Base-by-base conservation (phyloP, 2,888 invertebrate species). In the Patella depressa region DNA sequence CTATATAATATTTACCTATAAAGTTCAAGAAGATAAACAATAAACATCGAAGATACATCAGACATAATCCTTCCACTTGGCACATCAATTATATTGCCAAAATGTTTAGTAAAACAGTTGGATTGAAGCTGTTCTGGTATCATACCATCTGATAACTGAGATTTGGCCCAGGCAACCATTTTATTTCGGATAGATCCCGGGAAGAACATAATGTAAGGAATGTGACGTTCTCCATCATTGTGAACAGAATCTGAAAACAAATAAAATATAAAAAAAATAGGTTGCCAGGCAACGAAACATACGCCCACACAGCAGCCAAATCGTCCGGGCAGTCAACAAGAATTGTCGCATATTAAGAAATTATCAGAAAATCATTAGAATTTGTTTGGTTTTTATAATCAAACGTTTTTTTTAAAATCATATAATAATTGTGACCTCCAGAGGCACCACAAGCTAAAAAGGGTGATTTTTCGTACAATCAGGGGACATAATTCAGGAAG, bases 161-260 rank as follows among this genome's bases (percentile, higher is more conserved):
- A 65, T 24, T 65, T 65, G 24, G 65, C 65, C 65, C 65, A 65
- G 14, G 19, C 65, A 3, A 19, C 14, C 65, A 65, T 65, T 65
- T 65, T 65, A 24, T 65, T 65, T 15, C 24, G n/a, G 7, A 24
- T 65, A 9, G 65, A 65, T 65, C 24, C 65, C 0, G 65, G 65
- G 11, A 65, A 24, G 14, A 65, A 65, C 65, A 65, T 65, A 14
- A 65, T 65, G 65, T 65, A 65, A 15, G 65, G 65, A 15, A 65
- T 65, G 24, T 65, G 65, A 19, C 65, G 19, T 19, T 65, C 65
- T 65, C 65, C 65, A 65, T 65, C 65, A 65, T 65, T 65, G 65
- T 65, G 65, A 12, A 65, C 65, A 19, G 65, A 65, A 65, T 65
- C 65, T 65, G 14, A 11, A 65, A 65, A 45, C 45, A 45, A 45